These are phyloP conservation scores for Sisor rabdophorus DNA, from an alignment of 2,113 vertebrate genomes.

Conservation along the genomic window DNA sequence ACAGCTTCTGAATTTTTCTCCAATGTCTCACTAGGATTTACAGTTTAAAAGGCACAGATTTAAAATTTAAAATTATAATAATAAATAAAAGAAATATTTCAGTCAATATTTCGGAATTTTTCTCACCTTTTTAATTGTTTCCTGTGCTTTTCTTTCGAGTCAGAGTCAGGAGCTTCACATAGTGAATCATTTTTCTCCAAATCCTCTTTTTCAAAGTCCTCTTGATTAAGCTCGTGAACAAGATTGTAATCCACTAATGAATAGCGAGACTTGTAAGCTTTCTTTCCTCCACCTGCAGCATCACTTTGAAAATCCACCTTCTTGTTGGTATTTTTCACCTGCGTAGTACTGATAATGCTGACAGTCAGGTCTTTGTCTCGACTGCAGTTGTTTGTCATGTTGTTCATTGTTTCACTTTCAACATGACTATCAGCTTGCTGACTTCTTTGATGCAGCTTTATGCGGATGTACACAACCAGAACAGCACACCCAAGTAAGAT, in stretches of 20 bases:
- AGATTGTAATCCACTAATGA: constrained; percentile 92
- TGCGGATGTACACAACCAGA: constrained; percentile 79
- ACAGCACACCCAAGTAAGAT: constrained; percentile 85
- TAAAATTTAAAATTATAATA: no score
- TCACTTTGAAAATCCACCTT: constrained; percentile 90
- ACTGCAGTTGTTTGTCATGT: constrained; percentile 87
- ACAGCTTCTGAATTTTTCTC: constrained; percentile 80
- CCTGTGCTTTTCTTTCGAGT: constrained; percentile 75
- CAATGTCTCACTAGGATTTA: constrained; percentile 72
- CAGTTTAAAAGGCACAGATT: constrained; percentile 40
- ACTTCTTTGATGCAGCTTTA: constrained; percentile 80
- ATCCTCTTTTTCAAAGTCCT: constrained; percentile 74
- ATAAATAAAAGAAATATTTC: background rate
- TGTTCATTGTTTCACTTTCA: constrained; percentile 96
- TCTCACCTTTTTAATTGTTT: constrained; percentile 84
- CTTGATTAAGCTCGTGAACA: constrained; percentile 84
- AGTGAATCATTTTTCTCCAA: constrained; percentile 75
- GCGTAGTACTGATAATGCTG: constrained; percentile 79
- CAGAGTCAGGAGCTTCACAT: constrained; percentile 73
- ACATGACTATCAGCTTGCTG: constrained; percentile 75
- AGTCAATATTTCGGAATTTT: background rate
- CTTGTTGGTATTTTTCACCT: constrained; percentile 97
- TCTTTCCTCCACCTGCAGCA: constrained; percentile 72
- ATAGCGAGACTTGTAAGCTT: constrained; percentile 84
- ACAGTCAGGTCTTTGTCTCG: constrained; percentile 86